Conservation (phyloP, 1,140 invertebrate species). For the Harlomillsia oculata region DNA sequence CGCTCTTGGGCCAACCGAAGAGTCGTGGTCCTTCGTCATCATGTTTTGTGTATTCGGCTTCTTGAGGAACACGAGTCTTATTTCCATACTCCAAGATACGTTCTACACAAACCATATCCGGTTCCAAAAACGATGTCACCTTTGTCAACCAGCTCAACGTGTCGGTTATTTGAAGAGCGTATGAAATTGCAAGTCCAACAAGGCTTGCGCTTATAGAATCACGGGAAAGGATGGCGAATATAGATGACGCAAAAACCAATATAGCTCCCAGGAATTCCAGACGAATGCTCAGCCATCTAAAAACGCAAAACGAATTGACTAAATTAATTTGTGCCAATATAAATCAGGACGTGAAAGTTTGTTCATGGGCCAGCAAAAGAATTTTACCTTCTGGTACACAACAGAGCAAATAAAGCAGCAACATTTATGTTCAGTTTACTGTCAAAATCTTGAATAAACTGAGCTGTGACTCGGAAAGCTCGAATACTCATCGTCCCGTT, state of each 20-base stretch:
- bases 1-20: conserved; percentile 36
- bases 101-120: conserved; percentile 56
- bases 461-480: conserved; percentile 62
- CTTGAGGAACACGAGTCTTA: conserved; percentile 39
- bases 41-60: conserved; percentile 57
- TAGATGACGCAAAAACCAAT: conserved; percentile 77
- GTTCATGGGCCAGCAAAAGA: conserved; percentile 74
- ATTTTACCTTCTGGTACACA: conserved; percentile 68
- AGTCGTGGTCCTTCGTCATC: conserved; percentile 37
- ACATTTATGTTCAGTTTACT: conserved; percentile 73
- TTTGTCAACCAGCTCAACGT: conserved; percentile 52
- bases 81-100: conserved; percentile 50
- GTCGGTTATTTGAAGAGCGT: conserved; percentile 60
- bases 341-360: conserved; percentile 44
- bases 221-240: conserved; percentile 72
- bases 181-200: conserved; percentile 81
- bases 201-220: conserved; percentile 59
- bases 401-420: conserved; percentile 72
- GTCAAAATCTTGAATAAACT: conserved; percentile 74
- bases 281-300: conserved; percentile 50
- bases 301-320: background rate
- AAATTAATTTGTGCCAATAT: background rate
- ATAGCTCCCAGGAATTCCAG: conserved; percentile 86
- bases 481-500: conserved; percentile 62
- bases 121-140: conserved; percentile 53